phyloP scores from a whole-genome alignment of 2,797 vertebrate genomes.

The Xiphorhynchus erythropygius region DNA sequence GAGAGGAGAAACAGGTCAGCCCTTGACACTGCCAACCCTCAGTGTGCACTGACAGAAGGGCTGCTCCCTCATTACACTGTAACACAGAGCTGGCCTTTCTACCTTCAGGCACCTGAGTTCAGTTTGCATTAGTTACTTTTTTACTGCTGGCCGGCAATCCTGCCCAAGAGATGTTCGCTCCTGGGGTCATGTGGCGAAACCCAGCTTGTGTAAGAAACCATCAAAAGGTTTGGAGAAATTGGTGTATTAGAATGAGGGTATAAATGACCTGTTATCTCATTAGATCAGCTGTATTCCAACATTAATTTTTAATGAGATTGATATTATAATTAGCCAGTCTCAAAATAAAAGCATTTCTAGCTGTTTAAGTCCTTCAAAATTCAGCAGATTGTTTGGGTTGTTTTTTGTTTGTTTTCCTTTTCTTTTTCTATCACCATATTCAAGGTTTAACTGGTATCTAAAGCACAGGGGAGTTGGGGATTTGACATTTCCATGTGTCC shows the following conservation, averaged over 20 bases:
- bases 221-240: not conserved
- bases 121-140: not conserved
- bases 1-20: not conserved
- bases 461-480: not conserved
- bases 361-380: not conserved
- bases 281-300: not conserved
- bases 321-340: not conserved
- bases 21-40: accelerated
- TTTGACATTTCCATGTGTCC: slow-evolving; percentile 12
- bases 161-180: not conserved
- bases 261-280: not conserved
- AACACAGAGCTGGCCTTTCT: not conserved
- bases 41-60: accelerated
- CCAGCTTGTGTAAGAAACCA: not conserved
- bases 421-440: not conserved
- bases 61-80: accelerated
- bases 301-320: not conserved
- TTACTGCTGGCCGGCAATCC: not conserved
- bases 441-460: slow-evolving; percentile 21
- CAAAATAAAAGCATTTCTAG: not conserved
- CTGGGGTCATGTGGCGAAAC: not conserved
- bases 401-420: not conserved
- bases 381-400: not conserved
- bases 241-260: not conserved
- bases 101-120: accelerated